Evolutionary conservation across 2,888 invertebrate genomes (phyloP), one percentile per base, ranked within the genome.

Genomic region (Coecobrya sp.): DNA sequence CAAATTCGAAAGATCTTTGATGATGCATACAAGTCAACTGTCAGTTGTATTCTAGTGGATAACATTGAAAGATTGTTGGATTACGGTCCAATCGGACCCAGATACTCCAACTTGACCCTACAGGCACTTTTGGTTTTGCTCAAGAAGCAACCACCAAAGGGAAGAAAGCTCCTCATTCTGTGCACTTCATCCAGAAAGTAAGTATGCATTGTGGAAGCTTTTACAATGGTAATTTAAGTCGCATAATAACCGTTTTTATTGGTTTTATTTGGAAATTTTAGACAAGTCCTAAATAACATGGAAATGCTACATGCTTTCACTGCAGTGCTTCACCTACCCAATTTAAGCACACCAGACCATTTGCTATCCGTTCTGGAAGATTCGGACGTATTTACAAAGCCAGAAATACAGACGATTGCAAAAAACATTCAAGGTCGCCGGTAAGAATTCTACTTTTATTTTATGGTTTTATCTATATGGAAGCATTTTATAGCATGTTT

Each of bases 21-120:
- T 96, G 99, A 99, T 96, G 99, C 99, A 0, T 99, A 99, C 96
- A 98, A 99, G 95, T 99, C 99, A 0, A 98, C 97, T 49, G 96
- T 99, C 93, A 99, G 99, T 95, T 99, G 99, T 96, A 98, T 99
- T 95, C 96, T 99, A 93, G 98, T 99, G 84, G 99, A 99, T 96
- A 99, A 99, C 96, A 98, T 99, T 95, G 99, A 99, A 96, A 97
- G 99, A 94, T 96, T 99, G 73, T 96, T 99, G 95, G 99, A 99
- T 96, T 99, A 99, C 96, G 99, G 99, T 27, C 97, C 99, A 0
- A 99, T 99, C 95, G 99, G 99, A 1, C 99, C 99, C 7, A 97
- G 99, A 8, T 99, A 99, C 96, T 99, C 99, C 84, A 99, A 99
- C 96, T 96, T 99, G 93, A 99, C 99, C 0, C 96, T 99, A 92